Evolutionary conservation across 2,888 invertebrate genomes (phyloP).

Genomic region (Loripinus fragilis): DNA sequence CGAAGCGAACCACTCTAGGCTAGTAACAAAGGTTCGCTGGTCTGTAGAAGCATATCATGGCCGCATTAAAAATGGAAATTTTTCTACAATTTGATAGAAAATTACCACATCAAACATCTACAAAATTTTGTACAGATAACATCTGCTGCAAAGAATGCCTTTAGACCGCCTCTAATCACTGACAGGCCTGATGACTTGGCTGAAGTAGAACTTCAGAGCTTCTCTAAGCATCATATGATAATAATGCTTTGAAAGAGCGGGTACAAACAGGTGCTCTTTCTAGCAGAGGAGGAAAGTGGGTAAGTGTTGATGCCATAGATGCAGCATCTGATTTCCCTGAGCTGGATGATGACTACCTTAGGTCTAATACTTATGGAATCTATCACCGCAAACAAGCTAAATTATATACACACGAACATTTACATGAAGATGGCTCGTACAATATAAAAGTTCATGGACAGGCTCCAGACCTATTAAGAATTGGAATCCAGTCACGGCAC

Average conservation of each 20-base stretch:
- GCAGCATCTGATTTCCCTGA: not conserved
- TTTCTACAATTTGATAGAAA: not conserved
- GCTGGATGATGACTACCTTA: not conserved
- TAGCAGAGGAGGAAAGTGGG: not conserved
- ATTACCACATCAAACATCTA: not conserved
- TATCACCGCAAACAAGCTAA: not conserved
- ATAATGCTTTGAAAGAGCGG: not conserved
- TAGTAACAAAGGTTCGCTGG: constrained; percentile 16
- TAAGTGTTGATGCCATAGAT: not conserved
- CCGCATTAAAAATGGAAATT: not conserved
- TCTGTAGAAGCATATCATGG: not conserved
- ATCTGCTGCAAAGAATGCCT: not conserved
- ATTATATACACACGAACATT: not conserved
- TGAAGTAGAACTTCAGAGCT: not conserved
- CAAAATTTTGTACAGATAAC: not conserved
- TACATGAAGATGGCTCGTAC: not conserved
- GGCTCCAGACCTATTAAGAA: not conserved
- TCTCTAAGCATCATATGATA: not conserved
- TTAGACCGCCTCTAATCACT: not conserved
- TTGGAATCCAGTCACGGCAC: not conserved
- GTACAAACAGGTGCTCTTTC: not conserved
- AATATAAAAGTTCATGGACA: not conserved
- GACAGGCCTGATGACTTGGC: not conserved
- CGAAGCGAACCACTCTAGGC: not conserved
- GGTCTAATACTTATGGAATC: not conserved